Percentiles rank a stretch among this genome's conserved stretches.
These are phyloP conservation scores for Clarias laeviceps DNA, from an alignment of 2,797 vertebrate genomes.

Conservation along the genomic window DNA sequence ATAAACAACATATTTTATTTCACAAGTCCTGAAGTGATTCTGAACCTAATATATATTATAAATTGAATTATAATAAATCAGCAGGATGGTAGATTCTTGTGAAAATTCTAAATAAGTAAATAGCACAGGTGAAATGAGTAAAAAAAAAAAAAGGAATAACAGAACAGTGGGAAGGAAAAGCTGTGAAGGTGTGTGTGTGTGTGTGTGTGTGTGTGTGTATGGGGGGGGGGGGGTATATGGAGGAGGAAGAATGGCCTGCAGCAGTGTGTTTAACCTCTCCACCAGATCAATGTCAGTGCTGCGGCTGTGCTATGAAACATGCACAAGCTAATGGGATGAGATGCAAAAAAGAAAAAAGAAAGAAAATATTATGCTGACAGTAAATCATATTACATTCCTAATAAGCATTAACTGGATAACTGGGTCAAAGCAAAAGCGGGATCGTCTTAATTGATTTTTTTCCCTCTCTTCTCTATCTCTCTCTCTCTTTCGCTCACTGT, in stretches of 20 bases:
- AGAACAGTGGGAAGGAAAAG: neutral
- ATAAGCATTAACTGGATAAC: slow-evolving; percentile 99
- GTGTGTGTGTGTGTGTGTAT: no score
- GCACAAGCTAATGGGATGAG: slow-evolving; percentile 99
- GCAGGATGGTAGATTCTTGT: no score
- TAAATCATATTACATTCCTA: slow-evolving; percentile 99
- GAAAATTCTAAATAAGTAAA: neutral
- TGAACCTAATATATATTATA: neutral
- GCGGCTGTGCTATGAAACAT: slow-evolving; percentile 92
- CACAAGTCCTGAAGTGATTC: neutral
- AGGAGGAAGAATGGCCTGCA: slow-evolving; percentile 30
- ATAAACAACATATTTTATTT: no score
- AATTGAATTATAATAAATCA: neutral
- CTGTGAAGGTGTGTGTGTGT: neutral
- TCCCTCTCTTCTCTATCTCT: neutral
- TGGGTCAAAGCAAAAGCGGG: slow-evolving; percentile 94
- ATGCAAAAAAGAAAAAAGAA: slow-evolving; percentile 81
- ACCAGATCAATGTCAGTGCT: slow-evolving; percentile 93
- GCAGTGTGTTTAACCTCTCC: slow-evolving; percentile 75
- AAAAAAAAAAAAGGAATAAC: neutral
- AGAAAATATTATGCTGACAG: slow-evolving; percentile 99
- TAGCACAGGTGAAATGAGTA: neutral
- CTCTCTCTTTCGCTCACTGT: neutral
- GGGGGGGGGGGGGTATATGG: neutral
- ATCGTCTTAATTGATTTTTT: slow-evolving; percentile 99